These are phyloP conservation scores for Pyrgus malvae DNA, from an alignment of 2,888 invertebrate genomes.

Conservation along the genomic window DNA sequence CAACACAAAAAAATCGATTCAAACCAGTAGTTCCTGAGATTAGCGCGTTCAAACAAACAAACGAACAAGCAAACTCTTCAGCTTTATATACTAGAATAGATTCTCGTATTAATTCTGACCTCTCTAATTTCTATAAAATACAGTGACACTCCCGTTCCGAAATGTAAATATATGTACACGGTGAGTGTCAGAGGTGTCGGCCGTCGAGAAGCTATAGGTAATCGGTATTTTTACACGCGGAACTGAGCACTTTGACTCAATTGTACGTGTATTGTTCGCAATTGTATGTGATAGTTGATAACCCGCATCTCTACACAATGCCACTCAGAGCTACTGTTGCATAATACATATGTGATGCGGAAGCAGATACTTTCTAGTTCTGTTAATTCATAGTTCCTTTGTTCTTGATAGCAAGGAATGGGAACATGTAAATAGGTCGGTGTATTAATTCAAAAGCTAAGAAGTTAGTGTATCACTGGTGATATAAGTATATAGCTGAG, in stretches of 20 bases:
- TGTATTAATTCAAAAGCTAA: too few species aligned
- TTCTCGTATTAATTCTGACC: constrained; percentile 5
- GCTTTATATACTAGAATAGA: background rate
- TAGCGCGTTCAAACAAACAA: too few species aligned
- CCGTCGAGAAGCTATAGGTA: constrained; percentile 16
- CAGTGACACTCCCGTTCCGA: background rate
- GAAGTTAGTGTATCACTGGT: too few species aligned
- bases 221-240: constrained; percentile 41
- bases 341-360: constrained; percentile 12
- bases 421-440: too few species aligned
- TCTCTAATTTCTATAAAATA: constrained; percentile 3
- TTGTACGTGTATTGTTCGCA: constrained; percentile 44
- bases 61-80: too few species aligned
- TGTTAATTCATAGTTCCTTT: background rate
- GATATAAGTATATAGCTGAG: too few species aligned
- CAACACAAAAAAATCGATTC: too few species aligned
- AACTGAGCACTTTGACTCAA: constrained; percentile 49
- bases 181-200: constrained; percentile 15
- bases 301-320: constrained; percentile 43
- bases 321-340: constrained; percentile 18
- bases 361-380: constrained; percentile 1
- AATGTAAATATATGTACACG: constrained; percentile 8
- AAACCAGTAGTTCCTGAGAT: too few species aligned
- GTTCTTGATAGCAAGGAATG: too few species aligned
- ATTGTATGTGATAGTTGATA: constrained; percentile 37